Conservation (phyloP, 2,888 invertebrate genomes). For the Acronicta aceris region DNA sequence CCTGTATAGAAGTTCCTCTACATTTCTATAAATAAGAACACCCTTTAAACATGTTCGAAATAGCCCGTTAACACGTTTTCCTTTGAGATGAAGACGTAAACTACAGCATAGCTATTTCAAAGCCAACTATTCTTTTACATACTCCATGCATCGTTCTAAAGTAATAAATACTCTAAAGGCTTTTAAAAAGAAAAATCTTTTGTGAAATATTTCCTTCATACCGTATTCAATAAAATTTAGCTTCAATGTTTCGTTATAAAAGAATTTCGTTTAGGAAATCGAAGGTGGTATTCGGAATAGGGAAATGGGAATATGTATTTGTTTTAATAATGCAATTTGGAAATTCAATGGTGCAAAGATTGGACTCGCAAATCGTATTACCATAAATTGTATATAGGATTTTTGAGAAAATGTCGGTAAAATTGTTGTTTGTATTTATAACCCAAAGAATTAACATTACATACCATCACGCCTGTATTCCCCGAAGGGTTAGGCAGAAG, state of each 20-base stretch:
- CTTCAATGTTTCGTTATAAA: conserved; percentile 37
- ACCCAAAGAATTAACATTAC: too few species aligned
- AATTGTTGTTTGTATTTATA: too few species aligned
- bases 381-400: background rate
- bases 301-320: conserved; percentile 13
- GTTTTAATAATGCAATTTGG: conserved; percentile 3
- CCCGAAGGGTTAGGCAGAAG: too few species aligned
- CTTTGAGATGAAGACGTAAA: conserved; percentile 11
- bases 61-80: background rate
- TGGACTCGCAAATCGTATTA: background rate
- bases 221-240: conserved; percentile 41
- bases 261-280: conserved; percentile 39
- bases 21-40: background rate
- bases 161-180: conserved; percentile 36
- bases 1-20: background rate
- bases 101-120: conserved; percentile 15
- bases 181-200: conserved; percentile 47
- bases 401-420: background rate
- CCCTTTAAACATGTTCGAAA: background rate
- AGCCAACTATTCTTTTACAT: conserved; percentile 29
- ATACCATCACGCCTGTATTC: too few species aligned
- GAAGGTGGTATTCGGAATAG: conserved; percentile 12
- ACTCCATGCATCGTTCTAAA: conserved; percentile 25
- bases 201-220: conserved; percentile 45
- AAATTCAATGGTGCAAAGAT: conserved; percentile 1